Evolutionary conservation across 2,888 invertebrate genomes (phyloP), one percentile per base, ranked within the genome.

Genomic region (Trilocha varians): DNA sequence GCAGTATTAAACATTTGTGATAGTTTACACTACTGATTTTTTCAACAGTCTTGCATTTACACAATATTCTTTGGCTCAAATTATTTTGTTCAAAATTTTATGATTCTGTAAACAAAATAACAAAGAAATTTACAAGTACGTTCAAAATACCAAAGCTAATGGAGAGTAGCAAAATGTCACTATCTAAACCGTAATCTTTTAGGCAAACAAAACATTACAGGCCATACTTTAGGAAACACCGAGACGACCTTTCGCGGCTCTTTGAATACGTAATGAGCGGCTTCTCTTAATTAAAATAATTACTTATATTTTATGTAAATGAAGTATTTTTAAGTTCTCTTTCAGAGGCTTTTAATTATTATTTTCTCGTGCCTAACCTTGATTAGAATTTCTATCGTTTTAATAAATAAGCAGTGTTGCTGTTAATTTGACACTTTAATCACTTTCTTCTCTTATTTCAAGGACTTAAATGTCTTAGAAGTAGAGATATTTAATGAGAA

Each of bases 231-330:
- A 59, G 53, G 59, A 54, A 56, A 61, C 56, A 56, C 55, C 48
- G 52, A 44, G 55, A 47, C 46, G 54, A 57, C 56, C 45, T 53
- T 57, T 59, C 53, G 56, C 57, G 56, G 53, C 57, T 61, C 57
- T 61, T 57, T 72, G 71, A 74, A 73, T 71, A 57, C 57, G 54
- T 69, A 70, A 73, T 67, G 68, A 72, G 62, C 55, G 52, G 56
- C 60, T 61, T 59, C 61, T 66, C 62, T 56, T 70, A 65, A 70
- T 67, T 67, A 66, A 66, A 65, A 65, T 58, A 34, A 58, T 60
- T 56, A 56, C 60, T 60, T 56, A 52, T 49, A 49, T 47, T 42
- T 43, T 44, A 47, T 49, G 38, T 47, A 44, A 47, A 46, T 40
- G 25, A 25, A 25, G 25, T 25, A 25, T 25, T 25, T 25, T 25